Conservation (phyloP, 1,140 invertebrate genomes). For the Hirudo medicinalis region DNA sequence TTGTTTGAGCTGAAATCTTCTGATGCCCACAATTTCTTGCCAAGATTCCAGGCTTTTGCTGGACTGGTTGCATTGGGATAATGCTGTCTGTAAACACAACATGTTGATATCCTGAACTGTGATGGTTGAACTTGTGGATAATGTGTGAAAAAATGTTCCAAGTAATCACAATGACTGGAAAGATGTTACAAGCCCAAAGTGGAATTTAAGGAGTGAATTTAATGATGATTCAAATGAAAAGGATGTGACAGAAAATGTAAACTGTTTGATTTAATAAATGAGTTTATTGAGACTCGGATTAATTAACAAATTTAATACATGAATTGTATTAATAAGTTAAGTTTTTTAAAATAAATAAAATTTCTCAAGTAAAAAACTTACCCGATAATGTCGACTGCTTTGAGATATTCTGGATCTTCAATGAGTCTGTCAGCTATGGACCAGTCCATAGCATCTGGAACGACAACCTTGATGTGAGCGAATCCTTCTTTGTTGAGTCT, state of each 20-base stretch:
- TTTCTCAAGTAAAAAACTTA: neutral
- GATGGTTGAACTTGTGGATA: too few species aligned
- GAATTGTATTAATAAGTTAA: neutral
- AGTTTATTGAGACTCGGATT: neutral
- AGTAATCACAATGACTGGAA: too few species aligned
- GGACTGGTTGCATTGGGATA: constrained; percentile 14
- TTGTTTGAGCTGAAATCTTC: constrained; percentile 39
- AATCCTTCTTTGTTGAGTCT: constrained; percentile 12
- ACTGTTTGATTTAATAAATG: too few species aligned
- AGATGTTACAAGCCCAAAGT: too few species aligned
- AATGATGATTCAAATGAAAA: too few species aligned
- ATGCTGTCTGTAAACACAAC: constrained; percentile 13
- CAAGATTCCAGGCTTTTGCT: neutral
- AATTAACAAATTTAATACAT: neutral
- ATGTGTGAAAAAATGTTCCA: too few species aligned
- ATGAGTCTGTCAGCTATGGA: neutral
- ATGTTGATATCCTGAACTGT: neutral
- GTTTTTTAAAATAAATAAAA: neutral
- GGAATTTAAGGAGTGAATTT: too few species aligned
- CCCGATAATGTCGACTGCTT: constrained; percentile 14
- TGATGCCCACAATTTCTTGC: constrained; percentile 32
- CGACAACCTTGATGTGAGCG: constrained; percentile 2
- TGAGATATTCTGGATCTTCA: neutral
- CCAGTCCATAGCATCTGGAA: constrained; percentile 17
- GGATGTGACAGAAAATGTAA: too few species aligned